Evolutionary conservation across 2,113 vertebrate genomes (phyloP), one percentile per base, ranked within the genome.

Genomic region (Sterrhoptilus dennistouni): DNA sequence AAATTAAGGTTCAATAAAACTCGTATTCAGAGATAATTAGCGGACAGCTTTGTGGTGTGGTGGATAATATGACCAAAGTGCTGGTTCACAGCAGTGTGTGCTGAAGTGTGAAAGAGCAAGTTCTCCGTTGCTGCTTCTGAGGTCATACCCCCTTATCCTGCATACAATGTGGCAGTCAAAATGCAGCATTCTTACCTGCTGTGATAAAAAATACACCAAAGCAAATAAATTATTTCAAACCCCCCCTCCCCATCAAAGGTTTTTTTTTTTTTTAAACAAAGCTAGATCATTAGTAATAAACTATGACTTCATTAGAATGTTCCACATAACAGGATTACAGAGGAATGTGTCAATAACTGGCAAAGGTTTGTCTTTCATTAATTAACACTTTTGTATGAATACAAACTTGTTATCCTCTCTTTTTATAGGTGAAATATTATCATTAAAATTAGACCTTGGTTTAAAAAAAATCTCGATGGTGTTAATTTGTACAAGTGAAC

Each of bases 21-120:
- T 98, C 97, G 97, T 98, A 98, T 98, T 99, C 98, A 98, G 98
- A 98, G 98, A 98, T 98, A 99, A 99, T 98, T 98, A 99, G 97
- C 71, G 94, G 97, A 94, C 96, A 97, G 97, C 97, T 97, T 98
- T 98, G 96, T 96, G 97, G 97, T 94, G 95, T 61, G 2, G 59
- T 1, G 82, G 97, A 97, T 98, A 95, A 97, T 91, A 44, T 96
- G 96, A 87, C 97, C 96, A 92, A 98, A 97, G 94, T 77, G 86
- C 93, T 93, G 97, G 97, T 98, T 98, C 97, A 97, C 97, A 98
- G 98, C 97, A 96, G 98, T 97, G 97, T 93, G 97, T 97, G 96
- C 94, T 95, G 96, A 97, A 97, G 97, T 98, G 97, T 98, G 98
- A 98, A 98, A 98, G 90, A 96, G 79, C 81, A 87, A 80, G 93